Evolutionary conservation across 2,113 vertebrate species (phyloP).

Genomic region (Xyliphius kryptos): DNA sequence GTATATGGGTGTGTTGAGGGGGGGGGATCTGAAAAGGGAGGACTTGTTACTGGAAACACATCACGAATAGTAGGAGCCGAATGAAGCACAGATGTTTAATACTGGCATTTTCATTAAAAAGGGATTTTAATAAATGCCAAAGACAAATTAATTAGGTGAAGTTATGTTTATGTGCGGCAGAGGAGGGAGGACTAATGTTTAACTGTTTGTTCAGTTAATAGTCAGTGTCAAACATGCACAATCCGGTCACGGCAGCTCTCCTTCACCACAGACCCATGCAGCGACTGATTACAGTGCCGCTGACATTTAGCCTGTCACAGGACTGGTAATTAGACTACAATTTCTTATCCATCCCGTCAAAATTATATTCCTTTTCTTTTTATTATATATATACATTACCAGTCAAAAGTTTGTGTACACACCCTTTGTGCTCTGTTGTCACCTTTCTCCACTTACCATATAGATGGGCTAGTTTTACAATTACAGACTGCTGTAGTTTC

Average conservation of each 20-base stretch:
- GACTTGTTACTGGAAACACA: slow-evolving; percentile 35
- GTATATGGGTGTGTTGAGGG: slow-evolving; percentile 17
- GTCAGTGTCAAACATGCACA: neutral
- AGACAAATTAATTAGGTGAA: slow-evolving; percentile 39
- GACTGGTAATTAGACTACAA: neutral
- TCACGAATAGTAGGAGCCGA: slow-evolving; percentile 20
- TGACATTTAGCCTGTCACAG: neutral
- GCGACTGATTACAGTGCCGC: slow-evolving; percentile 10
- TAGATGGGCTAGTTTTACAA: no score
- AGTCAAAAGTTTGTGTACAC: no score
- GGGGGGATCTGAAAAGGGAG: slow-evolving; percentile 4
- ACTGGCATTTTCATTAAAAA: slow-evolving; percentile 45
- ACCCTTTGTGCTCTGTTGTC: no score
- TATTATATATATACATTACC: no score
- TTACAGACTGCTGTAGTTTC: no score
- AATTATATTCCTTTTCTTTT: neutral
- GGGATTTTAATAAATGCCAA: slow-evolving; percentile 34
- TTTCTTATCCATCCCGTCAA: neutral
- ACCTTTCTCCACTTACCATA: no score
- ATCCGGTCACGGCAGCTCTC: neutral
- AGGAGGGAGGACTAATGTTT: neutral
- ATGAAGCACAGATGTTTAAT: slow-evolving; percentile 42
- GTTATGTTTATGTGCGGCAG: slow-evolving; percentile 14
- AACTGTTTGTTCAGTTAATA: slow-evolving; percentile 8
- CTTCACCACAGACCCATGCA: neutral